Percentiles rank a stretch among this genome's conserved stretches.
Evolutionary conservation across 1,140 invertebrate genomes (phyloP).

Genomic region (Papilio polyxenes): DNA sequence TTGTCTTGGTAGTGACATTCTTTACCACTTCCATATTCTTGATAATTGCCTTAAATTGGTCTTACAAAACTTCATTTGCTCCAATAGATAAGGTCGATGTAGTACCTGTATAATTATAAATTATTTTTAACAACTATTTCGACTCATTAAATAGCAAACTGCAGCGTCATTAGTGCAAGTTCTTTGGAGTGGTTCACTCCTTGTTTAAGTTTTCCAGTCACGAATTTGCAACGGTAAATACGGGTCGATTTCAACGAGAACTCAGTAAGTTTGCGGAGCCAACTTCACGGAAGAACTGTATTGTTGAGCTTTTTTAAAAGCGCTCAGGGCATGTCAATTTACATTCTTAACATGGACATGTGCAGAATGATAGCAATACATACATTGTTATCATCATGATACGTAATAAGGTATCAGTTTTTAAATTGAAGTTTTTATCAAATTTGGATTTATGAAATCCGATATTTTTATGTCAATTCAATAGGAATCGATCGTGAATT

Average conservation of each 20-base stretch:
- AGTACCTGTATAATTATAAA: background rate
- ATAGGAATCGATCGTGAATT: no score
- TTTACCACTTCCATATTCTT: no score
- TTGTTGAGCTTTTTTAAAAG: constrained; percentile 16
- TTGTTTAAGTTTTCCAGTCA: constrained; percentile 26
- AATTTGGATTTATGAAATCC: no score
- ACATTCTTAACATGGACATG: background rate
- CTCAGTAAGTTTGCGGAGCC: constrained; percentile 12
- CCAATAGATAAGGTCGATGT: no score
- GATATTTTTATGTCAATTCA: no score
- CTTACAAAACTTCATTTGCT: no score
- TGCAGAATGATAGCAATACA: background rate
- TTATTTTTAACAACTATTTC: background rate
- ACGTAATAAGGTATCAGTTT: background rate
- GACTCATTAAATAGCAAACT: background rate
- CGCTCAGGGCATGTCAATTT: background rate
- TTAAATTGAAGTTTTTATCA: no score
- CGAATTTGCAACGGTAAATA: constrained; percentile 23
- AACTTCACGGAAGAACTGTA: constrained; percentile 18
- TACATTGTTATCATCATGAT: background rate
- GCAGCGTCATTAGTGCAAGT: constrained; percentile 19
- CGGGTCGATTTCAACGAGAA: constrained; percentile 19
- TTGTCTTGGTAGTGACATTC: no score
- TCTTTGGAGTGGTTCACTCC: background rate
- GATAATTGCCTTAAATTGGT: no score